Evolutionary conservation across 2,113 vertebrate genomes (phyloP), one percentile per base, ranked within the genome.

Genomic region (Speoplatyrhinus poulsoni): DNA sequence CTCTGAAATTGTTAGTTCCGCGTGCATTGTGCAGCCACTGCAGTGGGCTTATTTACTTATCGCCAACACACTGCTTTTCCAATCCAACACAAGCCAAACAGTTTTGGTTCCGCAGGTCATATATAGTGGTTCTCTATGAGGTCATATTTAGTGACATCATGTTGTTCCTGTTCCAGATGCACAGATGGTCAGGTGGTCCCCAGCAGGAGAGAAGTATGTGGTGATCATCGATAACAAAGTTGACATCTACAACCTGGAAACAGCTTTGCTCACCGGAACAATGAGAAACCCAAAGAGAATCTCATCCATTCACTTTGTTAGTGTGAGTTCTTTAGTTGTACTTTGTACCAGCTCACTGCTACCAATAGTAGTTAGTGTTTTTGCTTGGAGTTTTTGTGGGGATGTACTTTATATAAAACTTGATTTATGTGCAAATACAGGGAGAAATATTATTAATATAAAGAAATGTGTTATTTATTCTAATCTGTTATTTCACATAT

Each of bases 181-280:
- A 49, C 93, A 97, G 69, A 94, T 98, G 57, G 96, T 99, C 47
- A 91, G 90, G 67, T 99, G 98, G 98, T 98, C 96, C 62, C 96
- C 95, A 3, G 89, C 83, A 10, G 98, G 97, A 67, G 92, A 95
- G 62, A 95, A 64, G 33, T 99, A 98, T 1, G 71, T 95, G 60
- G 94, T 96, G 0, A 95, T 93, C 63, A 60, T 91, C 52, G 67
- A 91, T 10, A 92, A 96, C 73, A 93, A 87, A 79, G 80, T 96
- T 61, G 91, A 95, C 50, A 66, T 99, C 65, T 99, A 98, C 68
- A 82, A 87, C 2, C 89, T 98, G 33, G 90, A 94, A 77, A 98
- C 95, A 0, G 98, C 98, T 1, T 91, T 94, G 1, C 12, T 99
- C 63, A 92, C 75, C 9, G 93, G 91, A 69, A 94, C 92, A 15